phyloP scores from a whole-genome alignment of 1,140 invertebrate genomes.

The Leptopilina boulardi region DNA sequence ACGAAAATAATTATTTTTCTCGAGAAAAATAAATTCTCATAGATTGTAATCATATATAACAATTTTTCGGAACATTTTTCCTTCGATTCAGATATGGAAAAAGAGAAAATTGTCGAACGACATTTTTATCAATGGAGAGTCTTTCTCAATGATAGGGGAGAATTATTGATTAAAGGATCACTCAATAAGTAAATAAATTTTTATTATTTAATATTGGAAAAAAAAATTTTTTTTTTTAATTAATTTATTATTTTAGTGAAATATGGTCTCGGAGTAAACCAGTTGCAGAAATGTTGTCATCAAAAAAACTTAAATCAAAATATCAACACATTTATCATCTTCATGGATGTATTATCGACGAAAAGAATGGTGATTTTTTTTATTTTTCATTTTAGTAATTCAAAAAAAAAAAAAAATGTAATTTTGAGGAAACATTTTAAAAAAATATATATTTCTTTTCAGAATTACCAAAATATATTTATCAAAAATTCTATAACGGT shows the following conservation, averaged over 20 bases:
- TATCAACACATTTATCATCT: constrained; percentile 64
- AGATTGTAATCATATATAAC: not conserved
- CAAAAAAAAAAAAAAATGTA: too few species aligned
- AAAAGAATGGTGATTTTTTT: constrained; percentile 56
- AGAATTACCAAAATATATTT: constrained; percentile 69
- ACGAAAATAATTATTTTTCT: not conserved
- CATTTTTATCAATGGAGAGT: constrained; percentile 63
- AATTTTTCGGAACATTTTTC: constrained; percentile 24
- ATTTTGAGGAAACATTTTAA: too few species aligned
- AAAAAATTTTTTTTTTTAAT: constrained; percentile 13
- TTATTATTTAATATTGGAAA: not conserved
- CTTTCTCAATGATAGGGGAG: constrained; percentile 54
- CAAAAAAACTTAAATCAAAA: constrained; percentile 56
- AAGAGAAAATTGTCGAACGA: constrained; percentile 30
- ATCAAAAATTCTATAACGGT: constrained; percentile 68
- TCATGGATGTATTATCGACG: constrained; percentile 62
- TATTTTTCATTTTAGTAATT: not conserved
- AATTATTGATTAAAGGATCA: constrained; percentile 65
- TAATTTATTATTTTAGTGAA: constrained; percentile 55
- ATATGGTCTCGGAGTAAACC: constrained; percentile 64
- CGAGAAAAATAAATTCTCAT: not conserved
- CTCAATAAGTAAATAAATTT: constrained; percentile 56
- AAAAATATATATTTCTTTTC: constrained; percentile 6
- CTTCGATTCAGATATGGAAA: not conserved
- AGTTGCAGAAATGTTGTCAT: constrained; percentile 56